These are phyloP conservation scores for Turdus rufiventris DNA, from an alignment of 2,113 vertebrate species.

Conservation along the genomic window DNA sequence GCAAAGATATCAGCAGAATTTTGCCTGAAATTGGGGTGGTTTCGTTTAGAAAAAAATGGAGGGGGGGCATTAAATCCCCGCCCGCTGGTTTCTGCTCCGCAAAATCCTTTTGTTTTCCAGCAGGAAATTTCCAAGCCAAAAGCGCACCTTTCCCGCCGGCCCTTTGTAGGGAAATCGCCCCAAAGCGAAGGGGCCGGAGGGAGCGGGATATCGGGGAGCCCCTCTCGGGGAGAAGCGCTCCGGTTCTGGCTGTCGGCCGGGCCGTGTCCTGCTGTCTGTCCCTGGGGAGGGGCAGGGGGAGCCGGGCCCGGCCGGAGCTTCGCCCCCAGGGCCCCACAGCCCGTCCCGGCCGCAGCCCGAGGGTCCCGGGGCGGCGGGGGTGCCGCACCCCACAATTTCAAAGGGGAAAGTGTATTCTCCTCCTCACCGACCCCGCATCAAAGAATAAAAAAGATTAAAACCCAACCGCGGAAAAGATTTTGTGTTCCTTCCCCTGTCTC, in stretches of 20 bases:
- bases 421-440: background rate
- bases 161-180: background rate
- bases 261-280: background rate
- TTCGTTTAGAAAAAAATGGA: background rate
- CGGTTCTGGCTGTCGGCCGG: background rate
- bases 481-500: background rate
- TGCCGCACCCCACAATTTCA: background rate
- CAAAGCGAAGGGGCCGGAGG: background rate
- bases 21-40: background rate
- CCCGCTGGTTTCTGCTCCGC: background rate
- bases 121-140: conserved; percentile 12
- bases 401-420: background rate
- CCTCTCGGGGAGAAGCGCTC: background rate
- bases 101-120: conserved; percentile 52
- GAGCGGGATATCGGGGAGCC: background rate
- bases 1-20: background rate
- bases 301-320: background rate
- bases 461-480: background rate
- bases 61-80: background rate
- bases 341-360: background rate
- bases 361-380: too few species aligned
- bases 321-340: background rate
- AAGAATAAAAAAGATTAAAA: background rate
- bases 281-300: background rate
- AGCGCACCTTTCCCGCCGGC: background rate